Base-by-base conservation (phyloP, 1,140 invertebrate species). In the Bombus turneri region DNA sequence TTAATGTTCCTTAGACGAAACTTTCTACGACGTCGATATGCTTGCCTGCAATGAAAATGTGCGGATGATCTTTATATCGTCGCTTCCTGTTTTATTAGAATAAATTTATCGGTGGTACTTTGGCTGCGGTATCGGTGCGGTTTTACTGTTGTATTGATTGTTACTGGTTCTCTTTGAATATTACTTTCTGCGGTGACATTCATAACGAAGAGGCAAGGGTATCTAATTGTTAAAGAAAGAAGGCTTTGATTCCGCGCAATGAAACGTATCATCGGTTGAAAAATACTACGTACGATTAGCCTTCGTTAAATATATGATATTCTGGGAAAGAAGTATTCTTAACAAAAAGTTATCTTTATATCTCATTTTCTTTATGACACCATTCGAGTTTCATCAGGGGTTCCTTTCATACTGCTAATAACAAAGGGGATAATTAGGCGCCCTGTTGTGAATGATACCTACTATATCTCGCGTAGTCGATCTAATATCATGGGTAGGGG, bases 61-160 rank as follows among this genome's bases (percentile, higher is more conserved):
- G 12, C 6, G 53, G 80, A 39, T 22, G 37, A 37, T 3, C 25
- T 64, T 64, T 59, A 43, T 62, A 25, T 28, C 15, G 15, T 43
- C 28, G 31, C 39, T 73, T 81, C 6, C 39, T 6, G n/a, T 34
- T 73, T 64, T 39, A 82, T 66, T 66, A n/a, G 31, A 66, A 66
- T 59, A 53, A 82, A 82, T 81, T 81, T 81, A 74, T 74, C 59
- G 62, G 31, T 0, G 5, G 25, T 22, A 9, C 13, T 39, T 25
- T 25, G 13, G 0, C 25, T 34, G 22, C 71, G 39, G 22, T 43
- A 34, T 57, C 13, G 5, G 15, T 66, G 22, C 0, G 31, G 31
- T 31, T n/a, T 81, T 59, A 72, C 28, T 31, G n/a, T 22, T 34
- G 28, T 39, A 31, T 37, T 34, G 57, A 62, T 82, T 28, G 57